Percentiles rank a stretch among this genome's conserved stretches.
Conservation (phyloP, 2,797 vertebrate genomes). For the Pelobates cultripes region DNA sequence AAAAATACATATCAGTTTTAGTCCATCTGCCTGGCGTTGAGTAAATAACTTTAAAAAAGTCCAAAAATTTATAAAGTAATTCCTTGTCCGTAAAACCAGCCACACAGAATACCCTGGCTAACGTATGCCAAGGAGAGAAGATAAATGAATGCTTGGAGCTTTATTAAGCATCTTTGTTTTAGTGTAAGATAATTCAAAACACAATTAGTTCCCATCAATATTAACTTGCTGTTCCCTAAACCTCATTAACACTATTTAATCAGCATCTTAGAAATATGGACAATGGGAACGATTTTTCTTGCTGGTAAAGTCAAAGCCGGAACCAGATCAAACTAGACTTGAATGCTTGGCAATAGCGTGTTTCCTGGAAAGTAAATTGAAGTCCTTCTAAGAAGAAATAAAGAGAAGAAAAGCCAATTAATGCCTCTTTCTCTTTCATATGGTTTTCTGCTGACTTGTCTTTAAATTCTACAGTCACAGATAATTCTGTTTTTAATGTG, state of each 20-base stretch:
- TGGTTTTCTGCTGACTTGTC: not conserved
- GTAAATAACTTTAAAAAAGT: too few species aligned
- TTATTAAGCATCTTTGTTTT: not conserved
- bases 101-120: too few species aligned
- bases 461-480: not conserved
- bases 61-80: too few species aligned
- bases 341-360: not conserved
- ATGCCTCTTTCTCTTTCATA: not conserved
- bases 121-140: not conserved
- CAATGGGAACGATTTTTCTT: not conserved
- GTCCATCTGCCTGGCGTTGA: too few species aligned
- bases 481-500: not conserved
- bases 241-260: not conserved
- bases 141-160: not conserved
- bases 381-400: not conserved
- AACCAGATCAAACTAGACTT: not conserved
- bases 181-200: not conserved
- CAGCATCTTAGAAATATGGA: not conserved
- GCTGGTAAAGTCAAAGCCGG: not conserved
- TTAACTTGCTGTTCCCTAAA: not conserved
- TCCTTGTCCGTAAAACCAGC: too few species aligned
- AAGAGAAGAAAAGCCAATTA: slow-evolving; percentile 3
- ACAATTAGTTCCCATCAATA: not conserved
- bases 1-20: too few species aligned
- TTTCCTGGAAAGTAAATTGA: not conserved